A percentile compares a stretch with the other conserved stretches of the same genome.
Conservation (phyloP, 2,888 invertebrate genomes). For the Drosophila nr. medialis region DNA sequence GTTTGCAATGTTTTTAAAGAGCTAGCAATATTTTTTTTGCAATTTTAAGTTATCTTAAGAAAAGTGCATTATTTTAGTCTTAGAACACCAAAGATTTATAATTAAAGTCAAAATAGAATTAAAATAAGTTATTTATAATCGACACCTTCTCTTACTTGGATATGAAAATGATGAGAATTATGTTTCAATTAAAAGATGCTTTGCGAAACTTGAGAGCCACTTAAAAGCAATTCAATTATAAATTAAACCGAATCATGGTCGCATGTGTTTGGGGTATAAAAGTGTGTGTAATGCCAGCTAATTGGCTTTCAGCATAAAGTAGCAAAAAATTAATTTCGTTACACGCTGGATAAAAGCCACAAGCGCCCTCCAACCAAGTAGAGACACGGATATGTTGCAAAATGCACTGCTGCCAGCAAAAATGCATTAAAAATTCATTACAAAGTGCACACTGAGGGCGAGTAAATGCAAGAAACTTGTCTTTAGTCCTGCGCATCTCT, state of each 20-base stretch:
- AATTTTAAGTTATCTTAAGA: not conserved
- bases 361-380: not conserved
- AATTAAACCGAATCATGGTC: slow-evolving; percentile 54
- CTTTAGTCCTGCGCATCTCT: slow-evolving; percentile 18
- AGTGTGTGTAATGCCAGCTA: slow-evolving; percentile 49
- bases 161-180: slow-evolving; percentile 16
- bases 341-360: slow-evolving; percentile 17
- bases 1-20: not conserved
- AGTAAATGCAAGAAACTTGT: slow-evolving; percentile 56
- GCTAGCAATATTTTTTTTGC: not conserved
- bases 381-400: slow-evolving; percentile 19
- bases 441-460: slow-evolving; percentile 53
- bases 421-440: slow-evolving; percentile 72
- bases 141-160: not conserved
- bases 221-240: slow-evolving; percentile 69
- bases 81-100: not conserved
- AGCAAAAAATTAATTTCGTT: slow-evolving; percentile 61
- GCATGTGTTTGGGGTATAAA: slow-evolving; percentile 33
- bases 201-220: slow-evolving; percentile 56
- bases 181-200: slow-evolving; percentile 48
- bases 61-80: not conserved
- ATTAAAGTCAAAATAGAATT: not conserved
- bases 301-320: slow-evolving; percentile 51
- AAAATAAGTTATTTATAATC: not conserved
- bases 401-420: slow-evolving; percentile 38